Evolutionary conservation across 2,888 invertebrate species (phyloP), one percentile per base, ranked within the genome.

Genomic region (Drosophila fungiperda): DNA sequence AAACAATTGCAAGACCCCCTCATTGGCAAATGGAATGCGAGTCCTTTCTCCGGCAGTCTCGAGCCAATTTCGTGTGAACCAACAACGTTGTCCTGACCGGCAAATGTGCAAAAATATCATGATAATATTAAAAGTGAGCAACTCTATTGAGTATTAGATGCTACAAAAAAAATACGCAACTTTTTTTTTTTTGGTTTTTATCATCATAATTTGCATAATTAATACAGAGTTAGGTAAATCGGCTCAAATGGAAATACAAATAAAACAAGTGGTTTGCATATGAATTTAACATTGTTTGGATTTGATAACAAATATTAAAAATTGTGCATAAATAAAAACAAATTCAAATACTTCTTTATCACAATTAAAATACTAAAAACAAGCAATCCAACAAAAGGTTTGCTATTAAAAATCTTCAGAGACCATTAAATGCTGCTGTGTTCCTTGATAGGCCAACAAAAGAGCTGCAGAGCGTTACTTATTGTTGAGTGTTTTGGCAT

Each of bases 21-120:
- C 63, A 59, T 70, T 63, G 69, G 74, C 69, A 62, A 72, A 38
- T 29, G 52, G 59, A 42, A 63, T 64, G 36, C 67, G 64, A 63
- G 60, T 72, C 55, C 32, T 50, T 60, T 73, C 68, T 65, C 55
- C 57, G 66, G 68, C 78, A 80, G 82, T 80, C 55, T 80, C 66
- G 78, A 75, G 71, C 63, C 75, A 71, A 80, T 75, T 80, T 82
- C 63, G 82, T 78, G 63, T 64, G 68, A 71, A 71, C 75, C 66
- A 78, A 80, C 75, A 81, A 78, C 82, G 82, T 75, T 68, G 65
- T 66, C 68, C 66, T 70, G 63, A 49, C 78, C 74, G 82, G 70
- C 78, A 65, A 77, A 55, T 65, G 80, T 63, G 29, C 72, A 72
- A 53, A 53, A 33, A 54, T 54, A 61, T 53, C 26, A 63, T 63